A percentile compares a stretch with the other conserved stretches of the same genome.
Evolutionary conservation across 2,797 vertebrate species (phyloP).

Genomic region (Periparus ater): DNA sequence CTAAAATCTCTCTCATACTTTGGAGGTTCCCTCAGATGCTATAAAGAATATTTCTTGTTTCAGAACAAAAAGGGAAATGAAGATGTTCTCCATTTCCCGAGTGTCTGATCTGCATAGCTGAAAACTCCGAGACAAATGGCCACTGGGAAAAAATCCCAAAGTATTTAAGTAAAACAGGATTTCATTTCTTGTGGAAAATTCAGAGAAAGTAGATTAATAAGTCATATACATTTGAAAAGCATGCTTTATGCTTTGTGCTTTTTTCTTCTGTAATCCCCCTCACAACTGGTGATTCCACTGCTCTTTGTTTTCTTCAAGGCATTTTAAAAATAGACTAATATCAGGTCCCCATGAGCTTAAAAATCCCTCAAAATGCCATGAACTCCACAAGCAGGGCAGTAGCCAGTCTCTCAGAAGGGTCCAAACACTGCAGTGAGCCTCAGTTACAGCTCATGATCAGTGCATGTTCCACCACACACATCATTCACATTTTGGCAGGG

Average conservation of each 20-base stretch:
- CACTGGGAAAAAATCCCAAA: neutral
- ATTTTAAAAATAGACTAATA: neutral
- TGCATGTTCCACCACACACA: neutral
- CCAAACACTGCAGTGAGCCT: rapidly evolving
- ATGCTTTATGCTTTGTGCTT: neutral
- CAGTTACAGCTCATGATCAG: neutral
- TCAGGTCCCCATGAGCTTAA: neutral
- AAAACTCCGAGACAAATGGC: neutral
- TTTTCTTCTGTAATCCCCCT: neutral
- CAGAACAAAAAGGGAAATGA: slow-evolving; percentile 5
- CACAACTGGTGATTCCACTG: neutral
- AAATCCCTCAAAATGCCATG: neutral
- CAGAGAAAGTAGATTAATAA: neutral
- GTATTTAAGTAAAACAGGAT: neutral
- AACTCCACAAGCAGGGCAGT: neutral
- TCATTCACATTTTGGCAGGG: neutral
- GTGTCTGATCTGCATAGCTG: slow-evolving; percentile 35
- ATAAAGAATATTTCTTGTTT: slow-evolving; percentile 22
- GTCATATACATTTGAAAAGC: neutral
- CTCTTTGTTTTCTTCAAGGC: neutral
- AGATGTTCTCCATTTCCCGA: neutral
- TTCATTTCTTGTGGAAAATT: neutral
- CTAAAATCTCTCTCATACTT: neutral
- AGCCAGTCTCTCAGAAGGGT: neutral
- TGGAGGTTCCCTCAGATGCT: neutral